Evolutionary conservation across 2,888 invertebrate genomes (phyloP).

Genomic region (Chrysomela aeneicollis): DNA sequence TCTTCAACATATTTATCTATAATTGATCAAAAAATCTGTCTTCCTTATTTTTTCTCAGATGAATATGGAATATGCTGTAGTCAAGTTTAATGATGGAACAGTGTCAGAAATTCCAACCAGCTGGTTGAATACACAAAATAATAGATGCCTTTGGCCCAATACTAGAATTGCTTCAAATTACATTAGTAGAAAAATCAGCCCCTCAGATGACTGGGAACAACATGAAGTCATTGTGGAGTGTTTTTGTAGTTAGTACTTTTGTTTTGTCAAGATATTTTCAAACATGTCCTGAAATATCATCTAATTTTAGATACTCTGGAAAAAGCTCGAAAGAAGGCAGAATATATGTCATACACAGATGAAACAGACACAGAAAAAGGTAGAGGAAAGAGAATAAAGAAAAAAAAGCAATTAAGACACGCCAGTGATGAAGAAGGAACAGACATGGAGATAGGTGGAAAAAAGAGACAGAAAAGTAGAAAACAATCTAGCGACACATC

Average conservation of each 20-base stretch:
- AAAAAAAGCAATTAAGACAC: neutral
- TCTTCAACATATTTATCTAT: neutral
- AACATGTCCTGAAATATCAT: neutral
- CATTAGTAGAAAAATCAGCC: neutral
- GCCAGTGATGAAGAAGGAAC: neutral
- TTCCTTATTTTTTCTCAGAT: neutral
- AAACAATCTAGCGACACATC: too few relatives aligned
- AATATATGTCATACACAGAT: neutral
- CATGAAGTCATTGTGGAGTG: neutral
- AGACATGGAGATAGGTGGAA: too few relatives aligned
- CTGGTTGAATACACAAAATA: neutral
- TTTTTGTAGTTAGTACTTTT: neutral
- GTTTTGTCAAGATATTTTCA: neutral
- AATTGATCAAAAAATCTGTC: neutral
- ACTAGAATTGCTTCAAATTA: conserved; percentile 1
- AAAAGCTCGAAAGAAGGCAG: neutral
- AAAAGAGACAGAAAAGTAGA: too few relatives aligned
- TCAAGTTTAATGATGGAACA: conserved; percentile 1
- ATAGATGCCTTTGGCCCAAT: neutral
- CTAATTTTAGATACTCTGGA: neutral
- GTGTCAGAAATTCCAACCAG: conserved; percentile 1
- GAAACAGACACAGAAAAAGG: neutral
- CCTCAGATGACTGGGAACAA: neutral
- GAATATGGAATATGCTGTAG: neutral
- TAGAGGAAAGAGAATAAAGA: neutral